phyloP scores from a whole-genome alignment of 2,888 invertebrate genomes.

The Rhabditoides inermis region DNA sequence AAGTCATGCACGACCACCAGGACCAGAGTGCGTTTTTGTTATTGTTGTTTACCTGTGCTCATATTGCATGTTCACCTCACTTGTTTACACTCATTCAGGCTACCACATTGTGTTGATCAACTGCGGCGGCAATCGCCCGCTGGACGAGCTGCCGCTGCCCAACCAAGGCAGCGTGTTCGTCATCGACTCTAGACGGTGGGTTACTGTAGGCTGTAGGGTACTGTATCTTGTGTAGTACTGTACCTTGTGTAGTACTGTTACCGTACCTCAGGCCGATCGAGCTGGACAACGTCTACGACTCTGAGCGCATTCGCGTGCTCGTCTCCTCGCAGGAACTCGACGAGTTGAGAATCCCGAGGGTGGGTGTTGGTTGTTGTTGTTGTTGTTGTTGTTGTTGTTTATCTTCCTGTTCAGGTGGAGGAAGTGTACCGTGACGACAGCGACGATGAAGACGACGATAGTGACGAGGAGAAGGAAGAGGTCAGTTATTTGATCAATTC shows the following conservation, averaged over 20 bases:
- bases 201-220: too few relatives aligned
- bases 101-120: slow-evolving; percentile 33
- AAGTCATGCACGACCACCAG: slow-evolving; percentile 18
- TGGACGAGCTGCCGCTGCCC: slow-evolving; percentile 24
- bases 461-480: slow-evolving; percentile 19
- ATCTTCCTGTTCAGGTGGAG: neutral
- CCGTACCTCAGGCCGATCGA: slow-evolving; percentile 26
- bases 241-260: neutral
- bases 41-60: neutral
- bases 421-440: slow-evolving; percentile 10
- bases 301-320: slow-evolving; percentile 20
- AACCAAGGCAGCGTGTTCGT: slow-evolving; percentile 24
- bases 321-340: slow-evolving; percentile 16
- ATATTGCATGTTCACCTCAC: neutral
- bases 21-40: slow-evolving; percentile 16
- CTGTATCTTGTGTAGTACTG: too few relatives aligned
- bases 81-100: neutral
- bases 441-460: slow-evolving; percentile 16
- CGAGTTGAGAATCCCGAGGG: slow-evolving; percentile 7
- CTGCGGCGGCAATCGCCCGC: slow-evolving; percentile 34
- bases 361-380: neutral
- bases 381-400: neutral
- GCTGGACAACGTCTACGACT: slow-evolving; percentile 40
- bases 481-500: too few relatives aligned
- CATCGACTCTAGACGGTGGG: slow-evolving; percentile 41